Base-by-base conservation (phyloP, 2,888 invertebrate genomes). In the Xestia sexstrigata region DNA sequence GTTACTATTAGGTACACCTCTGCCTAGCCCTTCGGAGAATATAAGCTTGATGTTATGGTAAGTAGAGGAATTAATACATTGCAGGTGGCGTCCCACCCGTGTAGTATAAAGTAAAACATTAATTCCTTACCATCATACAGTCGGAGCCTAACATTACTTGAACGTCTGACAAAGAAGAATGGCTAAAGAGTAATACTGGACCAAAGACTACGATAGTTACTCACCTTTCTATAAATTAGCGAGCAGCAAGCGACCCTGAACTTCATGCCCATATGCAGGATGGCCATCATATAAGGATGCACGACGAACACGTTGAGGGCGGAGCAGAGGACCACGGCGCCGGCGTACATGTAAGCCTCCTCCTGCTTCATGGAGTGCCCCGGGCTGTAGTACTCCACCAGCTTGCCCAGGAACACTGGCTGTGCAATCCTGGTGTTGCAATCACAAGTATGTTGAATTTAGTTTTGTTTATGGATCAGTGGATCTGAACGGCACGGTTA, bases 251-350 rank as follows among this genome's bases (percentile, higher is more conserved):
- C 98, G 0, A 99, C 97, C 23, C 99, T 96, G 91, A 98, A 97
- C 93, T 98, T 97, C 98, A 99, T 98, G 67, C 99, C 99, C 94
- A 98, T 97, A 89, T 98, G 98, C 74, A 98, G 97, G 26, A 98
- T 97, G 30, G 98, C 98, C 97, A 99, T 97, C 98, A 99, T 98
- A 92, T 98, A 99, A 0, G 98, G 98, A 95, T 99, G 99, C 84
- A 98, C 98, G n/a, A 98, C 96, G 87, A 98, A 96, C 42, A 99
- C 97, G 90, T 98, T 98, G 68, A 98, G 91, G 0, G 98, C 97
- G 0, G 98, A 98, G 89, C 98, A 98, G 30, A 98, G 88, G 23
- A 98, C 97, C 49, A 99, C 97, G 7, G 97, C 98, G 0, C 96
- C 97, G 1, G 98, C 98, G 92, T 98, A 98, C 70, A 98, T 93